Evolutionary conservation across 2,888 invertebrate genomes (phyloP).

Genomic region (Lathronympha strigana): DNA sequence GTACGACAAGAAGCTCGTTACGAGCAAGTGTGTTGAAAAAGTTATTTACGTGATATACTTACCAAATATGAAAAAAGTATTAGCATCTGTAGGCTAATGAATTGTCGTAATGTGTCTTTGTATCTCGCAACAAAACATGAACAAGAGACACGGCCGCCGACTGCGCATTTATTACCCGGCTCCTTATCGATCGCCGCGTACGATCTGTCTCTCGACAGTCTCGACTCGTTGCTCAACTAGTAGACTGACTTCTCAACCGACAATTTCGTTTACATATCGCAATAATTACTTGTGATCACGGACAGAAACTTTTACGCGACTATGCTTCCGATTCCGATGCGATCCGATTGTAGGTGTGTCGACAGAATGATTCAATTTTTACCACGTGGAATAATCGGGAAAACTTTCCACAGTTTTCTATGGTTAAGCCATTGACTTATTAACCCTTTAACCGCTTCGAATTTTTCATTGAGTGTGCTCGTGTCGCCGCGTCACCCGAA

Average conservation of each 20-base stretch:
- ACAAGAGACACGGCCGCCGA: conserved; percentile 12
- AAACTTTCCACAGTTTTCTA: too few species aligned
- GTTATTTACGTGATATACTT: too few species aligned
- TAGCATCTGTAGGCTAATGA: neutral
- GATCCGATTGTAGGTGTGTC: too few species aligned
- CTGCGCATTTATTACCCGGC: conserved; percentile 36
- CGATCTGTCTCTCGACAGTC: conserved; percentile 38
- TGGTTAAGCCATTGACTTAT: too few species aligned
- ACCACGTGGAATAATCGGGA: too few species aligned
- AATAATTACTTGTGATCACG: conserved; percentile 13
- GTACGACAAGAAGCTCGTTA: too few species aligned
- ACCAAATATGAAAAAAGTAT: neutral
- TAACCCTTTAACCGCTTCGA: too few species aligned
- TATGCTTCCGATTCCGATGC: too few species aligned
- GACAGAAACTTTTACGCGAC: neutral
- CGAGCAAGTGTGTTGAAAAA: too few species aligned
- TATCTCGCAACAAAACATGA: conserved; percentile 20
- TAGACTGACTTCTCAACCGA: conserved; percentile 18
- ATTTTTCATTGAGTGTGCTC: too few species aligned
- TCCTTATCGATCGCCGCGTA: conserved; percentile 39
- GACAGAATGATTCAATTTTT: too few species aligned
- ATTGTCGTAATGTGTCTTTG: conserved; percentile 6
- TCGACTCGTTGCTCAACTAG: conserved; percentile 18
- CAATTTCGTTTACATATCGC: conserved; percentile 18
- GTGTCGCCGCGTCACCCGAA: too few species aligned